Evolutionary conservation across 35 echinoderm and acorn worm genomes (phyloP), one percentile per base, ranked within the genome.

Genomic region (Amphiura filiformis): DNA sequence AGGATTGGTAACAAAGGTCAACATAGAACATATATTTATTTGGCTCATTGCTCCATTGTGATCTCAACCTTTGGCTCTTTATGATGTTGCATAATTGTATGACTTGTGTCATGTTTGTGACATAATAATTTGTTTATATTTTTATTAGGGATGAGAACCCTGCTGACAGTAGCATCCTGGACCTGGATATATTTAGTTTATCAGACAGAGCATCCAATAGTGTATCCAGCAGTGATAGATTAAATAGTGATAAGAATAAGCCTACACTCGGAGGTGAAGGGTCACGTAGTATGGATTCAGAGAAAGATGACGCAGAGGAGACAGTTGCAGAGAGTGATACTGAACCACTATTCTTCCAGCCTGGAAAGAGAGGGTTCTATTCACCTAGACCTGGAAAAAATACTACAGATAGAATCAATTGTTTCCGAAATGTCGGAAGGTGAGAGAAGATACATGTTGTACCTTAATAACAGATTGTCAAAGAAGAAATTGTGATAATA

Each of bases 371-470:
- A 81, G 96, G 96, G 5, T 99, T 99, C 84, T 99, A 92, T 65
- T 84, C 96, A 14, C 96, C 96, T 18, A 56, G 96, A 35, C 93
- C 91, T 0, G 96, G 96, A 0, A 99, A 94, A 84, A 99, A 99
- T 75, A 87, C 76, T 7, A 38, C 84, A 12, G 92, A 94, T 57
- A 89, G 96, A 78, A 65, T 99, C 30, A 99, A 99, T 79, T 91
- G 84, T 76, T 99, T 99, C 86, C 94, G 96, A 75, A 99, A 99
- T 78, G 90, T 99, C 39, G 96, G 96, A 35, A 91, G 96, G 96
- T 98, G 37, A 92, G 88, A 1, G 77, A 35, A n/a, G n/a, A n/a
- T n/a, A n/a, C n/a, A n/a, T n/a, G n/a, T n/a, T n/a, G n/a, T n/a
- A n/a, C n/a, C n/a, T n/a, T n/a, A n/a, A n/a, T n/a, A n/a, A n/a